Conservation (phyloP, 2,113 vertebrate genomes). For the Steatornis caripensis region DNA sequence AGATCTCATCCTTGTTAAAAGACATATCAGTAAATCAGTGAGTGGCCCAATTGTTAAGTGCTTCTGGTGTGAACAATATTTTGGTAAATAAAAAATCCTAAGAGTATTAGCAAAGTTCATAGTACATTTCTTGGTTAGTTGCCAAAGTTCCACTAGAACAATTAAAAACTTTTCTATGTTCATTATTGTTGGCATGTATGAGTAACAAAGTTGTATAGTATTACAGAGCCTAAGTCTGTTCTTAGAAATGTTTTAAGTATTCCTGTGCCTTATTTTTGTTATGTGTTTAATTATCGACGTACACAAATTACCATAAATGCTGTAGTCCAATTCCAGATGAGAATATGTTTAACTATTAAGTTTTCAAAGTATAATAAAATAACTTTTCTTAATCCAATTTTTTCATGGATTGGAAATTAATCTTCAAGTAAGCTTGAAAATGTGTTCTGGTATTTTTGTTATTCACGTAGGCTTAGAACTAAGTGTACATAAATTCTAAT, state of each 20-base stretch:
- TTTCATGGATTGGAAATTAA: neutral
- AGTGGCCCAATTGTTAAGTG: neutral
- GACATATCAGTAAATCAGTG: neutral
- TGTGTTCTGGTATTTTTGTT: neutral
- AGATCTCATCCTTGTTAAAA: neutral
- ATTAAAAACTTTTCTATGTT: neutral
- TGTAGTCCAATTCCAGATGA: neutral
- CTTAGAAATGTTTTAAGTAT: neutral
- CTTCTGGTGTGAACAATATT: neutral
- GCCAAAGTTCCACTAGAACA: constrained; percentile 17
- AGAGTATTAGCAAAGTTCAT: neutral
- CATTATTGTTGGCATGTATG: neutral
- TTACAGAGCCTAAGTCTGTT: neutral
- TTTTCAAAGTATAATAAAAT: neutral
- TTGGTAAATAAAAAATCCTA: neutral
- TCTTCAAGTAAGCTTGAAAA: neutral
- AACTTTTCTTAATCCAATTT: neutral
- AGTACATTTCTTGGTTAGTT: constrained; percentile 9
- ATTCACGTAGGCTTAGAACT: constrained; percentile 1
- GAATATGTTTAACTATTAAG: neutral
- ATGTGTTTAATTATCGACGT: neutral
- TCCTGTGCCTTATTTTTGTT: neutral
- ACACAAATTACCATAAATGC: neutral
- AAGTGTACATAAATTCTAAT: neutral
- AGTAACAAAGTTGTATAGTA: neutral